Base-by-base conservation (phyloP, 2,888 invertebrate genomes). In the Thumatha senex region DNA sequence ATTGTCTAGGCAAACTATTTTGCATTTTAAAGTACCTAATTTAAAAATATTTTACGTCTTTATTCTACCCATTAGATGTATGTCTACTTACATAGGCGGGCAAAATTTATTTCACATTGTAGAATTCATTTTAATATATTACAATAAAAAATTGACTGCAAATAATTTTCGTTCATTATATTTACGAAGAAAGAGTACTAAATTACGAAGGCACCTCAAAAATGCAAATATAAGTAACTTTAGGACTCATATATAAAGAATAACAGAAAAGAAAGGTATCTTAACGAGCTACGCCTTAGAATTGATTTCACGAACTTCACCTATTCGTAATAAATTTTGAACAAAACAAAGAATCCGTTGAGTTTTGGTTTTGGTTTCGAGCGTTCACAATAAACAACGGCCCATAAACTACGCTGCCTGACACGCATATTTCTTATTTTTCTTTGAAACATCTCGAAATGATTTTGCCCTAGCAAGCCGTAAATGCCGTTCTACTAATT, bases 401-500 rank as follows among this genome's bases (percentile, higher is more conserved):
- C 46, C 75, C 76, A 78, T 86, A 85, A 86, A 84, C 75, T 76
- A 51, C 46, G 44, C 64, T 58, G 70, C 63, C 74, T 76, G 83
- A 78, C 83, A 78, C 77, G 74, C 67, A 74, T 80, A 71, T 77
- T 82, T 82, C 74, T 84, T 82, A 74, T 84, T 84, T 86, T 86
- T 82, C 84, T 84, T 82, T 80, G 81, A 84, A 87, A 81, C 72
- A 70, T 66, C 69, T 66, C 58, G 43, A 44, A 66, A 59, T 61
- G 59, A 59, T 67, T 57, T 61, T 68, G 74, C 73, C 69, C 70
- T 76, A 76, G 76, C 76, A 57, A 63, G 64, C 75, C 80, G 75
- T 87, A 82, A 86, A 84, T 77, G 76, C 77, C 74, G 68, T 58
- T 80, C 84, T 84, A 86, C 82, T 87, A 87, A 87, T 86, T 87